A percentile compares a stretch with the other conserved stretches of the same genome.
phyloP scores from a whole-genome alignment of 2,113 vertebrate species.

The Ctenomys sociabilis region DNA sequence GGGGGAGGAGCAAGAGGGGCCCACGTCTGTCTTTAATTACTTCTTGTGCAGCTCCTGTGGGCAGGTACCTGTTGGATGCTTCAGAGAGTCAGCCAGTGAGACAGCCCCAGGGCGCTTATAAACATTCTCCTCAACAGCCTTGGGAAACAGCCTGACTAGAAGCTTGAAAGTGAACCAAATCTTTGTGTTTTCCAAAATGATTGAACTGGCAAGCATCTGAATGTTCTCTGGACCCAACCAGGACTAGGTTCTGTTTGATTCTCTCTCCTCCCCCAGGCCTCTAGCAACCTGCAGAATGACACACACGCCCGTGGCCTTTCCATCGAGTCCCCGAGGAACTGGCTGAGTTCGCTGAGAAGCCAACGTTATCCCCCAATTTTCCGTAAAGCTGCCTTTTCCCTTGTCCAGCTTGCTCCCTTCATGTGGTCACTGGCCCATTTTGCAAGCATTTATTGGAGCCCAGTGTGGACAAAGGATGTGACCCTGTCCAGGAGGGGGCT shows the following conservation, averaged over 20 bases:
- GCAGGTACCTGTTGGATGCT: conserved; percentile 44
- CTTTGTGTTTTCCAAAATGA: conserved; percentile 54
- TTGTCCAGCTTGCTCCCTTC: background rate
- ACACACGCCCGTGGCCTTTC: background rate
- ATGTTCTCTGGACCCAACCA: conserved; percentile 18
- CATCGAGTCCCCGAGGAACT: background rate
- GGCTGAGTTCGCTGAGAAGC: background rate
- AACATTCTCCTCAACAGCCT: conserved; percentile 38
- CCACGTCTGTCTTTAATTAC: background rate
- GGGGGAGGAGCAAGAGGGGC: too few relatives aligned
- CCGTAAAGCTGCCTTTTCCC: background rate
- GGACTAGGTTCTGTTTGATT: background rate
- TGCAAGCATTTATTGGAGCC: background rate
- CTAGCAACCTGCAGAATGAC: background rate
- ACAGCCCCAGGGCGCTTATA: background rate
- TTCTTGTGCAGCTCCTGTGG: background rate
- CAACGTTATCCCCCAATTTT: background rate
- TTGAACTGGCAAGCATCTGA: conserved; percentile 4
- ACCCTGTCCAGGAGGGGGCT: fast-evolving
- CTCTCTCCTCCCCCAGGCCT: background rate
- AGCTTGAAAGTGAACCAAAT: conserved; percentile 64
- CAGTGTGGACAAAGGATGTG: background rate
- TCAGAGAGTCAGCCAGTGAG: background rate
- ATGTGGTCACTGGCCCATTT: fast-evolving
- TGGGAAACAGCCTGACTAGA: conserved; percentile 39